Evolutionary conservation across 2,888 invertebrate genomes (phyloP).

Genomic region (Syritta pipiens): DNA sequence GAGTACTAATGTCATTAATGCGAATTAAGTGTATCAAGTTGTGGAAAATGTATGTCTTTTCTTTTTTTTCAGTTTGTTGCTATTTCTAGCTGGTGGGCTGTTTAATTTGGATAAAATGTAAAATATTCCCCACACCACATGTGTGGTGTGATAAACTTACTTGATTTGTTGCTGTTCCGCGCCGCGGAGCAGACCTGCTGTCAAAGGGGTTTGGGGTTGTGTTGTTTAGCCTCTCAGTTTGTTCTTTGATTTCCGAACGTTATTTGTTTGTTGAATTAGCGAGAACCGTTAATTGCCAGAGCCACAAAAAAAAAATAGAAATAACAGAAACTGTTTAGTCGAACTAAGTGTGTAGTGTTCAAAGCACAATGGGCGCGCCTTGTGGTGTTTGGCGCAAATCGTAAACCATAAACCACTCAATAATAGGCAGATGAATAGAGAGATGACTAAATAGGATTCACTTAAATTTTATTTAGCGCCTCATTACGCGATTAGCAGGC

Average conservation of each 20-base stretch:
- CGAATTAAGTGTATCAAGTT: constrained; percentile 57
- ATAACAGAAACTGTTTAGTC: constrained; percentile 65
- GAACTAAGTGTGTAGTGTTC: constrained; percentile 19
- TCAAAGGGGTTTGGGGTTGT: too few species aligned
- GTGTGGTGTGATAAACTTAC: constrained; percentile 51
- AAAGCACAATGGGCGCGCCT: constrained; percentile 37
- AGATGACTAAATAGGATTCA: constrained; percentile 27
- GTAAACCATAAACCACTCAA: constrained; percentile 29
- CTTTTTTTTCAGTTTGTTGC: too few species aligned
- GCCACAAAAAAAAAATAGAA: too few species aligned
- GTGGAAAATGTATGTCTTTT: constrained; percentile 36
- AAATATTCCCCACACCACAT: constrained; percentile 9
- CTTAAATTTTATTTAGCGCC: constrained; percentile 44
- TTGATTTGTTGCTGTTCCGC: constrained; percentile 30
- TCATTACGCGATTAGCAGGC: constrained; percentile 37
- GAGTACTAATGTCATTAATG: constrained; percentile 60
- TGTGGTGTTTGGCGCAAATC: constrained; percentile 31
- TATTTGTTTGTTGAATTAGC: constrained; percentile 37
- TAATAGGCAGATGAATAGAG: constrained; percentile 4
- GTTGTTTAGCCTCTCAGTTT: constrained; percentile 39
- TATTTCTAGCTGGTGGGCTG: constrained; percentile 27
- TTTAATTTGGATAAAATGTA: constrained; percentile 27
- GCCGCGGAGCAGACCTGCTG: constrained; percentile 10
- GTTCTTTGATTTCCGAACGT: constrained; percentile 18
- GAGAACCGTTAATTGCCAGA: constrained; percentile 49